phyloP scores from a whole-genome alignment of 1,140 invertebrate genomes.

The Semibalanus balanoides region DNA sequence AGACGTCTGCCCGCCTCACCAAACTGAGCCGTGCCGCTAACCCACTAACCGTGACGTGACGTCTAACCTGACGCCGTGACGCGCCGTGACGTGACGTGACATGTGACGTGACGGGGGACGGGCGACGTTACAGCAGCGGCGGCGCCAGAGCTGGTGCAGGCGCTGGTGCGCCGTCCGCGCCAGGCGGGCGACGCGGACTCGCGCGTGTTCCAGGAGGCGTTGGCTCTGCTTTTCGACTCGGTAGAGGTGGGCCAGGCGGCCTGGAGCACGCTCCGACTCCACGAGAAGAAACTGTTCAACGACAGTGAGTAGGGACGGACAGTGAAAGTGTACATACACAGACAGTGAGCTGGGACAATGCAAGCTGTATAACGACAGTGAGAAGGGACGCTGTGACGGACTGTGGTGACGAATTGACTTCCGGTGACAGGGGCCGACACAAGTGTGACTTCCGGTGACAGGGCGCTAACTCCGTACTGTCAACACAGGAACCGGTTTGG shows the following conservation, averaged over 20 bases:
- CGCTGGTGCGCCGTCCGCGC: background rate
- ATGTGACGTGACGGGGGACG: no score
- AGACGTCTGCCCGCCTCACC: background rate
- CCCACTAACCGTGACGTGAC: background rate
- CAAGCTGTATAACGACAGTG: constrained; percentile 14
- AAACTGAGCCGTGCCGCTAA: background rate
- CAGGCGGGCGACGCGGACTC: constrained; percentile 12
- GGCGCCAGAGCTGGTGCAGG: background rate
- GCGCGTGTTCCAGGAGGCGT: constrained; percentile 16
- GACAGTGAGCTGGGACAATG: no score
- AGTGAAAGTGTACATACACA: no score
- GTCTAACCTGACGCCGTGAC: background rate
- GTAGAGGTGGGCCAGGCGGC: constrained; percentile 18
- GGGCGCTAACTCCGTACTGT: no score
- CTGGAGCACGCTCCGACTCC: constrained; percentile 17
- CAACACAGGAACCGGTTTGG: no score
- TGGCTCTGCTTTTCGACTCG: constrained; percentile 18
- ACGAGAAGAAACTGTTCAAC: constrained; percentile 16
- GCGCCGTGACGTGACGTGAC: background rate
- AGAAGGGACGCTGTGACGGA: constrained; percentile 11
- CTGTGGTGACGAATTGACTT: no score
- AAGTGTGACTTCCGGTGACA: no score
- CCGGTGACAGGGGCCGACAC: no score
- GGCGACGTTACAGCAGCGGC: background rate
- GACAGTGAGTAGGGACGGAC: constrained; percentile 18